Conservation (phyloP, 2,888 invertebrate genomes). For the Apodemia duryi region DNA sequence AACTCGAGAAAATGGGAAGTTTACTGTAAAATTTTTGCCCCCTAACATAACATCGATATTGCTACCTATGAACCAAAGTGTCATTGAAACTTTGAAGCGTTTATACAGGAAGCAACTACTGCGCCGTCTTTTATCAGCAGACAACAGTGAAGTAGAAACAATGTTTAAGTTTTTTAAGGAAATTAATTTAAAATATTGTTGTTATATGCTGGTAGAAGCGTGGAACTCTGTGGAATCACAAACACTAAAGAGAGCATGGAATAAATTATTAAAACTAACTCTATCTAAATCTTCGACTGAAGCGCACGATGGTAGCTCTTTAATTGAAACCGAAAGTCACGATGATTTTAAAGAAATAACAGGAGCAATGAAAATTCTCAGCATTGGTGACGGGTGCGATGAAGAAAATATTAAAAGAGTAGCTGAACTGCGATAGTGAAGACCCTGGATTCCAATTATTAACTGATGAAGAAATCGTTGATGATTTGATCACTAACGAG, state of each 20-base stretch:
- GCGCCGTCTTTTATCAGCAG: constrained; percentile 25
- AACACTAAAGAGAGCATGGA: constrained; percentile 28
- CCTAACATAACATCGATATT: constrained; percentile 31
- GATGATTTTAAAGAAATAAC: constrained; percentile 27
- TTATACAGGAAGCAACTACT: too few species aligned
- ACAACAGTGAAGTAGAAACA: constrained; percentile 27
- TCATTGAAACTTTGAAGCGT: constrained; percentile 31
- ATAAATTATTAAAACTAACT: constrained; percentile 26
- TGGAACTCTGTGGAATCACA: constrained; percentile 28
- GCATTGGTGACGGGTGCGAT: constrained; percentile 23
- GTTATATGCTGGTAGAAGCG: constrained; percentile 26
- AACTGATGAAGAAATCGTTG: constrained; percentile 19
- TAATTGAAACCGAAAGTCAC: constrained; percentile 24
- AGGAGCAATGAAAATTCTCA: constrained; percentile 21
- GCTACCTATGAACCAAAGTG: constrained; percentile 33
- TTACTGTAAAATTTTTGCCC: constrained; percentile 29
- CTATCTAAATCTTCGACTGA: constrained; percentile 22
- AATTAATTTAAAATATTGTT: constrained; percentile 32
- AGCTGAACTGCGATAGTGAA: constrained; percentile 7
- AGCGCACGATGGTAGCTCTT: constrained; percentile 26
- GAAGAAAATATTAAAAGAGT: background rate
- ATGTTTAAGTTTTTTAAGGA: constrained; percentile 23
- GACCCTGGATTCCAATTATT: constrained; percentile 20
- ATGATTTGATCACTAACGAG: constrained; percentile 23
- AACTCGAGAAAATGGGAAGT: constrained; percentile 28